These are phyloP conservation scores for Pyrochroa serraticornis DNA, from an alignment of 2,888 invertebrate species.

Conservation along the genomic window DNA sequence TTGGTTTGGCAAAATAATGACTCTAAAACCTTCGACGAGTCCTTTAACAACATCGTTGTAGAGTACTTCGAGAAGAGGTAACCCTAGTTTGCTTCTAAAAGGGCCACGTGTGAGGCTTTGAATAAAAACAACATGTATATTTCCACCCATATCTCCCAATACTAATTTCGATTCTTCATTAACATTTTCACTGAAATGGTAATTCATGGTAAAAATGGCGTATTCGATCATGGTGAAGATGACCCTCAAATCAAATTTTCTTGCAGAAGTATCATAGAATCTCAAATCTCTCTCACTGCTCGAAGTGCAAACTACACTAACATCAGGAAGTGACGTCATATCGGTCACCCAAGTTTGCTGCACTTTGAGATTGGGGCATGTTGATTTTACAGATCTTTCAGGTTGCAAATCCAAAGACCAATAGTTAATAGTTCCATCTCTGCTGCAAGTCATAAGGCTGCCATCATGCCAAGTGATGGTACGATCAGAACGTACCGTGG, in stretches of 20 bases:
- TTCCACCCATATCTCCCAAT: slow-evolving; percentile 78
- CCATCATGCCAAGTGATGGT: slow-evolving; percentile 67
- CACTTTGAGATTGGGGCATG: slow-evolving; percentile 65
- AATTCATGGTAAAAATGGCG: slow-evolving; percentile 64
- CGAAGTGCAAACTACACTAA: slow-evolving; percentile 76
- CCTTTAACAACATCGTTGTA: slow-evolving; percentile 58
- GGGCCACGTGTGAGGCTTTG: slow-evolving; percentile 69
- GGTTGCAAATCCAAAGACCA: slow-evolving; percentile 77
- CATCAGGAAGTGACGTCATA: slow-evolving; percentile 75
- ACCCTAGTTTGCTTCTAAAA: slow-evolving; percentile 71
- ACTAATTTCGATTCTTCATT: slow-evolving; percentile 68
- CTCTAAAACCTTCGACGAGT: slow-evolving; percentile 41
- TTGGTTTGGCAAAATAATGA: slow-evolving; percentile 34
- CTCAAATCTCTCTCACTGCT: slow-evolving; percentile 79
- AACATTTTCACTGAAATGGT: slow-evolving; percentile 65
- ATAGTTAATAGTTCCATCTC: slow-evolving; percentile 78
- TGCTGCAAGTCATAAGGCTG: slow-evolving; percentile 75
- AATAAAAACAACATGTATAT: slow-evolving; percentile 69
- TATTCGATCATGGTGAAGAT: slow-evolving; percentile 71
- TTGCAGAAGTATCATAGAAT: slow-evolving; percentile 80
- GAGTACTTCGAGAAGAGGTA: slow-evolving; percentile 64
- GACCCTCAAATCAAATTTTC: slow-evolving; percentile 74
- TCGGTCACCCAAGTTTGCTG: slow-evolving; percentile 76
- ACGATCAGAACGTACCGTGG: slow-evolving; percentile 65
- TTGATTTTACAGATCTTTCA: slow-evolving; percentile 67